Percentiles rank a stretch among this genome's conserved stretches.
Conservation (phyloP, 2,888 invertebrate species). For the Nomada fucata region DNA sequence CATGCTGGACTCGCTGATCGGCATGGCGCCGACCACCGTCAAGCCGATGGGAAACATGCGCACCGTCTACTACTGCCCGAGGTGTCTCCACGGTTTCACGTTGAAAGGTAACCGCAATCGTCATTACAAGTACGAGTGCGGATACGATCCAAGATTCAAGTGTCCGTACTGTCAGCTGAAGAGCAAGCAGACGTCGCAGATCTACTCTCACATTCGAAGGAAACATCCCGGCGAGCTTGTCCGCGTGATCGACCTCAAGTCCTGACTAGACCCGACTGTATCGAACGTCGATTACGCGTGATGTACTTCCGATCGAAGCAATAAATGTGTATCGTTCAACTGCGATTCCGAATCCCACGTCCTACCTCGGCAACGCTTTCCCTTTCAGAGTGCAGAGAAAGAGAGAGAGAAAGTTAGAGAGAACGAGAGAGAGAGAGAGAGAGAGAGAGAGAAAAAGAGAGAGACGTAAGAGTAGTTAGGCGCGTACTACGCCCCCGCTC, state of each 20-base stretch:
- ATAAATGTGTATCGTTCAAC: constrained; percentile 16
- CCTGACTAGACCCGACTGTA: background rate
- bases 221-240: constrained; percentile 78
- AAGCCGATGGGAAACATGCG: constrained; percentile 1
- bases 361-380: too few relatives aligned
- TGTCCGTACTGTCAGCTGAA: constrained; percentile 83
- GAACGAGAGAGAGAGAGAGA: too few relatives aligned
- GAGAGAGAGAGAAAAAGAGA: too few relatives aligned
- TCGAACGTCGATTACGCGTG: too few relatives aligned
- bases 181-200: constrained; percentile 82
- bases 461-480: too few relatives aligned
- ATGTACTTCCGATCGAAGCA: background rate
- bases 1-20: constrained; percentile 67
- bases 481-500: too few relatives aligned
- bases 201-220: constrained; percentile 81
- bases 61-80: constrained; percentile 73
- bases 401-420: too few relatives aligned
- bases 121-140: constrained; percentile 83
- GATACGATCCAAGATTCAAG: constrained; percentile 81
- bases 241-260: constrained; percentile 76
- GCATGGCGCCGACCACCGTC: constrained; percentile 37
- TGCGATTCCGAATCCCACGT: constrained; percentile 12
- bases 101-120: constrained; percentile 79
- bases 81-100: constrained; percentile 77
- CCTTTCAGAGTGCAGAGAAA: too few relatives aligned